phyloP scores from a whole-genome alignment of 2,888 invertebrate species.

The Priocnemis perturbator region DNA sequence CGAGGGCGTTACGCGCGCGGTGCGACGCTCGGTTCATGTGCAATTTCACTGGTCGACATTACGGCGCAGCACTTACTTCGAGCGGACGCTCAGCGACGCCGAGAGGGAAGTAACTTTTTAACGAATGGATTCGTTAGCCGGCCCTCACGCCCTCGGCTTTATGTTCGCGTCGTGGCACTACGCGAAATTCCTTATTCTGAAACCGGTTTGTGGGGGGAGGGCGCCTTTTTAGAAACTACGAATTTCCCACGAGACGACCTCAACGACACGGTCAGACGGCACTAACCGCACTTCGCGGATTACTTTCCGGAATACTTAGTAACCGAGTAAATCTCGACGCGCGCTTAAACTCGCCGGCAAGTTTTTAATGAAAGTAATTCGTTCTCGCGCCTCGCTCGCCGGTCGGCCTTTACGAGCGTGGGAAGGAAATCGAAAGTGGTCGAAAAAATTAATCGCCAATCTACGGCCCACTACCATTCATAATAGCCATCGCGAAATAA shows the following conservation, averaged over 20 bases:
- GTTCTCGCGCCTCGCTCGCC: too few relatives aligned
- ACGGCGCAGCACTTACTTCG: conserved; percentile 6
- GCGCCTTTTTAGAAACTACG: conserved; percentile 23
- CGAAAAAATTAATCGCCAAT: too few relatives aligned
- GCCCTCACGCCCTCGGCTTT: background rate
- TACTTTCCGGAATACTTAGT: conserved; percentile 21
- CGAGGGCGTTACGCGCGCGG: too few relatives aligned
- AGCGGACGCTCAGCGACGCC: conserved; percentile 6
- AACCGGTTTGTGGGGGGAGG: conserved; percentile 1
- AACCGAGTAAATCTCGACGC: too few relatives aligned
- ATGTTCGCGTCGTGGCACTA: conserved; percentile 9
- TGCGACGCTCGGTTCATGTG: background rate
- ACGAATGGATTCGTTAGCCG: conserved; percentile 31
- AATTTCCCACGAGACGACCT: conserved; percentile 47
- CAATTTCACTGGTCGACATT: conserved; percentile 23
- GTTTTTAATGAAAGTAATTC: too few relatives aligned
- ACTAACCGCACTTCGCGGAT: conserved; percentile 26
- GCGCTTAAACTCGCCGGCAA: too few relatives aligned
- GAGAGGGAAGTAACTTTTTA: conserved; percentile 29
- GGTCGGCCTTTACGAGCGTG: too few relatives aligned
- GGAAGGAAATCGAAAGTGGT: too few relatives aligned
- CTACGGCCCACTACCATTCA: too few relatives aligned
- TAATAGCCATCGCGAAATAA: too few relatives aligned
- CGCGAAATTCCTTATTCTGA: conserved; percentile 9
- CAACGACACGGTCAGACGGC: conserved; percentile 28